phyloP scores from a whole-genome alignment of 2,888 invertebrate species.

The Hedya salicella region DNA sequence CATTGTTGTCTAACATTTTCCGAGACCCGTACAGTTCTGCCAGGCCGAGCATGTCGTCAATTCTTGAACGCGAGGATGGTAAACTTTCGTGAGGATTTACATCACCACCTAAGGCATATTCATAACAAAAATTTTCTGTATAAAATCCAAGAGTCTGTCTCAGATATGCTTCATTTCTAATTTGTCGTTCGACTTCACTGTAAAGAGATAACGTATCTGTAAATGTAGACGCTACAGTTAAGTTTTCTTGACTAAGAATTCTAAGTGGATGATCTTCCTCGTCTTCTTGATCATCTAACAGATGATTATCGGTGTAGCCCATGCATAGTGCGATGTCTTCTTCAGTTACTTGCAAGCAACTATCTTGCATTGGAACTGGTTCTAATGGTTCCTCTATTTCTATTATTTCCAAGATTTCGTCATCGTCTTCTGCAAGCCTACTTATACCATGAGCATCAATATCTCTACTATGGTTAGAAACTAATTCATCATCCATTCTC shows the following conservation, averaged over 20 bases:
- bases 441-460: slow-evolving; percentile 80
- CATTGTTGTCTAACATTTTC: slow-evolving; percentile 88
- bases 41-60: slow-evolving; percentile 92
- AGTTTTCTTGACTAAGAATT: slow-evolving; percentile 95
- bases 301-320: slow-evolving; percentile 88
- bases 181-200: slow-evolving; percentile 87
- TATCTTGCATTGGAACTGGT: slow-evolving; percentile 94
- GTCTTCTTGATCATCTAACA: slow-evolving; percentile 89
- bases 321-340: slow-evolving; percentile 96
- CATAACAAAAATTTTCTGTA: slow-evolving; percentile 78
- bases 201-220: slow-evolving; percentile 89
- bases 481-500: slow-evolving; percentile 83
- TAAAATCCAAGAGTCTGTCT: slow-evolving; percentile 84
- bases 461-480: slow-evolving; percentile 84
- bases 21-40: slow-evolving; percentile 93
- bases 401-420: slow-evolving; percentile 91
- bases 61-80: slow-evolving; percentile 83
- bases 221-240: slow-evolving; percentile 95
- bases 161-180: slow-evolving; percentile 86
- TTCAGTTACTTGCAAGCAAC: slow-evolving; percentile 95
- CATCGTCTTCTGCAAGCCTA: slow-evolving; percentile 81
- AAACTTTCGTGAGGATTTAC: slow-evolving; percentile 80
- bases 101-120: slow-evolving; percentile 63
- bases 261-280: slow-evolving; percentile 93
- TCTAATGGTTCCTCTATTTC: slow-evolving; percentile 92